Evolutionary conservation across 1,140 invertebrate genomes (phyloP).

Genomic region (Rhopalosiphum maidis): DNA sequence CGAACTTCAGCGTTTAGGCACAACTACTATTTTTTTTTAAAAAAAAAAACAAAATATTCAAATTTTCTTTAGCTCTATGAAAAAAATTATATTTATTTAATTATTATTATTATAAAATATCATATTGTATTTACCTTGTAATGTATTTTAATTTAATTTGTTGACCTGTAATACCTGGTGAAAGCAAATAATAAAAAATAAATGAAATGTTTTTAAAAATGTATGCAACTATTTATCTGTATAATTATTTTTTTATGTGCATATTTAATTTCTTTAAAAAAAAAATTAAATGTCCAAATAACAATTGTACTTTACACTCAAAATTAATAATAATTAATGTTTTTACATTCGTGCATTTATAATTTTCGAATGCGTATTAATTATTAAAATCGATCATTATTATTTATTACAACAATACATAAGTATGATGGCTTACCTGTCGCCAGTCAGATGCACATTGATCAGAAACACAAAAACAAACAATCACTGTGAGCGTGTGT

Average conservation of each 20-base stretch:
- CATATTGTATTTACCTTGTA: neutral
- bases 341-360: neutral
- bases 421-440: conserved; percentile 36
- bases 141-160: neutral
- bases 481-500: conserved; percentile 44
- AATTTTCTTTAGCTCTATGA: neutral
- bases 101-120: neutral
- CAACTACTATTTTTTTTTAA: too few relatives aligned
- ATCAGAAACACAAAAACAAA: conserved; percentile 47
- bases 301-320: neutral
- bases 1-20: too few relatives aligned
- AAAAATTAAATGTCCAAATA: neutral
- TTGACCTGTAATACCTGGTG: neutral
- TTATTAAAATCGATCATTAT: neutral
- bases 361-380: neutral
- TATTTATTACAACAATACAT: neutral
- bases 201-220: neutral
- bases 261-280: neutral
- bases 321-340: neutral
- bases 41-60: neutral
- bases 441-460: conserved; percentile 31
- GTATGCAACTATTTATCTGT: neutral
- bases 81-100: neutral
- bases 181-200: neutral
- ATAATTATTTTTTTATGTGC: neutral